These are phyloP conservation scores for Pyrgus malvae DNA, from an alignment of 2,888 invertebrate species.

Conservation along the genomic window DNA sequence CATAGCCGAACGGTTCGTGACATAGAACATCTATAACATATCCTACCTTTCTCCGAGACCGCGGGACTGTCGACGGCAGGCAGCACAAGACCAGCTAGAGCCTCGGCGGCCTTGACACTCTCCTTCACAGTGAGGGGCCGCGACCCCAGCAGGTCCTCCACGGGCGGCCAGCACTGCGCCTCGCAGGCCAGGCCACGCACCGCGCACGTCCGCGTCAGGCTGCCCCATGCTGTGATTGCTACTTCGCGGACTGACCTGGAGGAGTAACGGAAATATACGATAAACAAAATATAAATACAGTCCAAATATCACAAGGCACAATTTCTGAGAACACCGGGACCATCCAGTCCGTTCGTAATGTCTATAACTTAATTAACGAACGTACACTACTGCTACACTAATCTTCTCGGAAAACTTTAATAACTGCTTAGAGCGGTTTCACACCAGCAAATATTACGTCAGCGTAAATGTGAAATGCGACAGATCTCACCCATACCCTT, in stretches of 20 bases:
- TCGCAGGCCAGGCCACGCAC: slow-evolving; percentile 33
- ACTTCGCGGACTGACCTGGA: slow-evolving; percentile 64
- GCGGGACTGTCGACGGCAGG: slow-evolving; percentile 57
- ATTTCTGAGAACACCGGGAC: too few species aligned
- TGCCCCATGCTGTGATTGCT: slow-evolving; percentile 65
- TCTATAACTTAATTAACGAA: too few species aligned
- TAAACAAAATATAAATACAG: background rate
- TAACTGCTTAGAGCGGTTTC: too few species aligned
- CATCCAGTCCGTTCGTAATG: too few species aligned
- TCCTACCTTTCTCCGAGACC: slow-evolving; percentile 60
- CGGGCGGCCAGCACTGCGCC: slow-evolving; percentile 33
- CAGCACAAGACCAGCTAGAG: slow-evolving; percentile 59
- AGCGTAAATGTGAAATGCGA: too few species aligned
- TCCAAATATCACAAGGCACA: too few species aligned
- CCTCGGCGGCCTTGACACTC: slow-evolving; percentile 53
- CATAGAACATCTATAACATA: too few species aligned
- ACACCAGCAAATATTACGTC: too few species aligned
- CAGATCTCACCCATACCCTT: too few species aligned
- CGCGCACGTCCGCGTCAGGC: slow-evolving; percentile 53
- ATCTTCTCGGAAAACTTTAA: too few species aligned
- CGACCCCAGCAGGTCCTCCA: slow-evolving; percentile 27
- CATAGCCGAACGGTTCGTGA: too few species aligned
- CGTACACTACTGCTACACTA: too few species aligned
- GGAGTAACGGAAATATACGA: background rate
- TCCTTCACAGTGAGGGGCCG: slow-evolving; percentile 36